Evolutionary conservation across 2,888 invertebrate genomes (phyloP).

Genomic region (Dilophus febrilis): DNA sequence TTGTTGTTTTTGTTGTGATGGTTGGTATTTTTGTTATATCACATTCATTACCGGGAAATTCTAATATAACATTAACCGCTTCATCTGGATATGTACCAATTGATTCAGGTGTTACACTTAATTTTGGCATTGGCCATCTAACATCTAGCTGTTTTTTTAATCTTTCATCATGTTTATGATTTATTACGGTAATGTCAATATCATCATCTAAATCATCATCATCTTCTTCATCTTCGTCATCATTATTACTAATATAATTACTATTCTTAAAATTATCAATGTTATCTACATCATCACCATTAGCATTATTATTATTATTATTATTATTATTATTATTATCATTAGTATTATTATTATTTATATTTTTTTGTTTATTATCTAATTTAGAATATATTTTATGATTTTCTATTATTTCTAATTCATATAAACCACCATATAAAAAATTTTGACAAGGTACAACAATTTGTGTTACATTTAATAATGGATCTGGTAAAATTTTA

Average conservation of each 20-base stretch:
- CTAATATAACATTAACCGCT: constrained; percentile 53
- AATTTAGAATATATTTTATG: not conserved
- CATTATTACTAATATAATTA: not conserved
- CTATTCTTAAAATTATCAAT: constrained; percentile 4
- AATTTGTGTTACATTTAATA: constrained; percentile 28
- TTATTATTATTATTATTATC: constrained; percentile 1
- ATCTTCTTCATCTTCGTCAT: too few species aligned
- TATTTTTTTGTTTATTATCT: constrained; percentile 1
- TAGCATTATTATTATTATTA: constrained; percentile 14
- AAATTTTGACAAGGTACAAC: constrained; percentile 55
- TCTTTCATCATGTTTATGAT: constrained; percentile 19
- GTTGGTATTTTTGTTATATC: constrained; percentile 21
- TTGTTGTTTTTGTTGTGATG: constrained; percentile 14
- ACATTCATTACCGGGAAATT: constrained; percentile 58
- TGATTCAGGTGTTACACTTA: constrained; percentile 56
- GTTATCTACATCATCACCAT: constrained; percentile 16
- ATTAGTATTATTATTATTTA: constrained; percentile 1
- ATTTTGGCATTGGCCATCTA: constrained; percentile 59
- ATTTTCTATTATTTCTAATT: constrained; percentile 29
- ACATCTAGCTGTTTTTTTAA: constrained; percentile 46
- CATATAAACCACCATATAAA: constrained; percentile 50
- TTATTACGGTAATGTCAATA: constrained; percentile 1
- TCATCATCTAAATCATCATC: constrained; percentile 1
- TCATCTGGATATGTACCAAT: constrained; percentile 64
- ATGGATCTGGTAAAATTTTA: constrained; percentile 10